Conservation (phyloP, 2,888 invertebrate genomes). For the Acanthosepion lycidas region DNA sequence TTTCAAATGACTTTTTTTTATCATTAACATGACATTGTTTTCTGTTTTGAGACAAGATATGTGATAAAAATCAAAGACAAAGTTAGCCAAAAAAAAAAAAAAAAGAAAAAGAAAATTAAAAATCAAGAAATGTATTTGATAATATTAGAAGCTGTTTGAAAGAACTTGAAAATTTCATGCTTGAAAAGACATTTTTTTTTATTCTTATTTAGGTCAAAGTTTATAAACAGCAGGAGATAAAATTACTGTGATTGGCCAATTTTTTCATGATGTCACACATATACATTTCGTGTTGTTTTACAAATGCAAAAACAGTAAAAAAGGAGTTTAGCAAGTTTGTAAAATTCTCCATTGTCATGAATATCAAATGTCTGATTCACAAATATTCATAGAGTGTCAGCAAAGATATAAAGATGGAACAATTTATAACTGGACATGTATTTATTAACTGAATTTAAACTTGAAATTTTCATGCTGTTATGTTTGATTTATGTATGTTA, state of each 20-base stretch:
- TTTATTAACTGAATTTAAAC: no score
- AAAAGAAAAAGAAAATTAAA: neutral
- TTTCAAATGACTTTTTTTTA: no score
- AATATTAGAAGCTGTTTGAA: neutral
- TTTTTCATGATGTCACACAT: neutral
- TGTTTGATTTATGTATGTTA: no score
- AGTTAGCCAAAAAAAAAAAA: no score
- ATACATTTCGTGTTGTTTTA: neutral
- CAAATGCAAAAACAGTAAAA: neutral
- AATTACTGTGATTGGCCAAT: neutral
- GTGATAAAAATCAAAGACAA: no score
- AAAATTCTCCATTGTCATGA: neutral
- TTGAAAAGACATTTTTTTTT: neutral
- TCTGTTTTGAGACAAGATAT: no score
- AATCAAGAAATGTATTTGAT: neutral
- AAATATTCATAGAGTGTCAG: no score
- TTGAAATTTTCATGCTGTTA: no score
- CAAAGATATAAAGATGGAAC: no score
- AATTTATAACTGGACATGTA: no score
- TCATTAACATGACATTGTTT: no score
- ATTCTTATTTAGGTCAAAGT: neutral
- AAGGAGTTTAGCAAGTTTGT: neutral
- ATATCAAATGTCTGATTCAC: no score
- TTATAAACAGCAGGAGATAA: neutral
- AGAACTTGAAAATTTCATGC: neutral